These are phyloP conservation scores for Salvelinus sp. DNA, from an alignment of 2,113 vertebrate species.

Conservation along the genomic window DNA sequence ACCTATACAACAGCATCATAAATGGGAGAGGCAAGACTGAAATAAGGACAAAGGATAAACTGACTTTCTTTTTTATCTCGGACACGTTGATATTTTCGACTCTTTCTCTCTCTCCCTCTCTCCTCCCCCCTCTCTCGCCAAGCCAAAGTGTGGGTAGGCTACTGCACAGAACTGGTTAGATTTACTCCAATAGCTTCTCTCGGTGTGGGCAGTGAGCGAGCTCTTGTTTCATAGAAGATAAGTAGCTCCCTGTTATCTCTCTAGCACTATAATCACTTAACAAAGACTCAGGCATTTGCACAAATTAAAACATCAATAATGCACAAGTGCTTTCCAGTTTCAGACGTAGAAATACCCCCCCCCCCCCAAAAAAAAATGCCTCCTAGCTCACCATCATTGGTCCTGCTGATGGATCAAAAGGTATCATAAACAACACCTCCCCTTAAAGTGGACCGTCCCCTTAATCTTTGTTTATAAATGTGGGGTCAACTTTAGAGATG, in stretches of 20 bases:
- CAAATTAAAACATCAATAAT: slow-evolving; percentile 87
- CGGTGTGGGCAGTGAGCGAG: slow-evolving; percentile 60
- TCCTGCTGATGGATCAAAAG: neutral
- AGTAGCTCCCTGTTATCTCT: slow-evolving; percentile 78
- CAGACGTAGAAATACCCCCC: slow-evolving; percentile 66
- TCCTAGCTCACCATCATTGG: neutral
- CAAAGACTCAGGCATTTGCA: slow-evolving; percentile 83
- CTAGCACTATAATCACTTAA: slow-evolving; percentile 82
- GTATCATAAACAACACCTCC: slow-evolving; percentile 35
- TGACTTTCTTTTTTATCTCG: slow-evolving; percentile 63
- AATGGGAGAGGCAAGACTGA: slow-evolving; percentile 76
- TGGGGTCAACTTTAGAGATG: slow-evolving; percentile 51
- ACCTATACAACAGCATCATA: slow-evolving; percentile 79
- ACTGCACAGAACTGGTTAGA: slow-evolving; percentile 59
- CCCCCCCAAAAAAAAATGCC: slow-evolving; percentile 13
- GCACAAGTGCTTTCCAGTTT: slow-evolving; percentile 81
- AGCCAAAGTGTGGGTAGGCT: slow-evolving; percentile 7
- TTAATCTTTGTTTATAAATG: slow-evolving; percentile 38
- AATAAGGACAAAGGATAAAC: slow-evolving; percentile 82
- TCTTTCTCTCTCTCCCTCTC: slow-evolving; percentile 4
- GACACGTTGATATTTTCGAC: slow-evolving; percentile 69
- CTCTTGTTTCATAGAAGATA: slow-evolving; percentile 76
- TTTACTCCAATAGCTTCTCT: slow-evolving; percentile 68
- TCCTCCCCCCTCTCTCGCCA: neutral
- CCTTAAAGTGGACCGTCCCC: slow-evolving; percentile 27